phyloP scores from a whole-genome alignment of 1,140 invertebrate genomes.

The Cydia amplana region DNA sequence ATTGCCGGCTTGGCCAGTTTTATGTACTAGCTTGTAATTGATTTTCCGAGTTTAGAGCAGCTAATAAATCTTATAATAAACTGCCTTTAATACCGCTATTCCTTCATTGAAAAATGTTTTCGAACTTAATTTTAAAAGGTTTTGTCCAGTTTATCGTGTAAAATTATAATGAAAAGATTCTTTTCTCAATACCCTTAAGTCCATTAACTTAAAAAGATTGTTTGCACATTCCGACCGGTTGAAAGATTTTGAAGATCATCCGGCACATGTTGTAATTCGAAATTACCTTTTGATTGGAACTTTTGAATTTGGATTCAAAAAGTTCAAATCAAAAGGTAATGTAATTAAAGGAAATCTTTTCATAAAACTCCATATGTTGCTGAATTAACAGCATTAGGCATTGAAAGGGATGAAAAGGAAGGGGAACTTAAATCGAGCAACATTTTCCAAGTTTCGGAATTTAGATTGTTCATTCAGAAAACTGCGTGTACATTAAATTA shows the following conservation, averaged over 20 bases:
- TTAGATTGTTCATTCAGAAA: conserved; percentile 8
- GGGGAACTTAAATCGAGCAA: neutral
- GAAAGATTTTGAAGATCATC: neutral
- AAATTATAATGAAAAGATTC: neutral
- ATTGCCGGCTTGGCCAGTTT: conserved; percentile 15
- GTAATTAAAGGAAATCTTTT: conserved; percentile 27
- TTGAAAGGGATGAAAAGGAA: conserved; percentile 17
- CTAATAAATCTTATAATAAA: conserved; percentile 27
- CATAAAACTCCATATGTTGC: conserved; percentile 3
- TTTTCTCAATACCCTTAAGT: neutral
- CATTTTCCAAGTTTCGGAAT: conserved; percentile 1
- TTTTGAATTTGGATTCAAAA: neutral
- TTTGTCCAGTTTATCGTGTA: neutral
- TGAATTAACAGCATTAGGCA: conserved; percentile 2
- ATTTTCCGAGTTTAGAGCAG: conserved; percentile 15
- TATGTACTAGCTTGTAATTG: conserved; percentile 13
- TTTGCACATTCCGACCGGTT: neutral
- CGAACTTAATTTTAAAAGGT: conserved; percentile 5
- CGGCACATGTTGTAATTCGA: neutral
- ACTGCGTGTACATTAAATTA: neutral
- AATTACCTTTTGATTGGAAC: too few species aligned
- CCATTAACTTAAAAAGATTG: neutral
- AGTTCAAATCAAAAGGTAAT: conserved; percentile 19
- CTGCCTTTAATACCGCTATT: conserved; percentile 12
- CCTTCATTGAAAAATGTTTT: conserved; percentile 1